Percentiles rank a stretch among this genome's conserved stretches.
Evolutionary conservation across 2,797 vertebrate species (phyloP).

Genomic region (Microctenopoma stevenorrisi): DNA sequence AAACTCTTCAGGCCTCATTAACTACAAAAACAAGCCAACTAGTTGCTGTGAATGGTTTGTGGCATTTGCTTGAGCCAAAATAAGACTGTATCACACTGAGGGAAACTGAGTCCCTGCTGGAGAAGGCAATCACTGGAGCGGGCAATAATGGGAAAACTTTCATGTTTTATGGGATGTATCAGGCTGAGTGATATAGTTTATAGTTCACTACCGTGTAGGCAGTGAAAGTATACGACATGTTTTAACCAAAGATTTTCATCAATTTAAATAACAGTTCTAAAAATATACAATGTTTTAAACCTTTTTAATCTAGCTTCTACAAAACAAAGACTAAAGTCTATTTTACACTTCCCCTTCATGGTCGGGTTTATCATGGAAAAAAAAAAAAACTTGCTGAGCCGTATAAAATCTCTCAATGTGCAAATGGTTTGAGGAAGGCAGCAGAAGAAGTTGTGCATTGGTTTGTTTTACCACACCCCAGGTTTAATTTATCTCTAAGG

Average conservation of each 20-base stretch:
- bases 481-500: not conserved
- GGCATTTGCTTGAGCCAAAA: conserved; percentile 61
- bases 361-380: too few relatives aligned
- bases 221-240: not conserved
- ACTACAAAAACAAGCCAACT: conserved; percentile 65
- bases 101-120: conserved; percentile 47
- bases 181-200: conserved; percentile 39
- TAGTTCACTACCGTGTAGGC: conserved; percentile 12
- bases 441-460: too few relatives aligned
- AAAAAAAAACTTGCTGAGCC: too few relatives aligned
- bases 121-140: conserved; percentile 46
- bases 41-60: conserved; percentile 66
- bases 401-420: too few relatives aligned
- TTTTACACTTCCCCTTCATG: too few relatives aligned
- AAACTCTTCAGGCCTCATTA: conserved; percentile 75
- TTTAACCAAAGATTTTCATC: not conserved
- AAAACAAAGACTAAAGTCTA: too few relatives aligned
- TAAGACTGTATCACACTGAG: conserved; percentile 43
- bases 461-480: not conserved
- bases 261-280: conserved; percentile 9
- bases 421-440: too few relatives aligned
- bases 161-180: conserved; percentile 47
- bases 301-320: not conserved
- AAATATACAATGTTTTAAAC: not conserved
- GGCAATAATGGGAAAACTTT: conserved; percentile 44